Base-by-base conservation (phyloP, 2,113 vertebrate species). In the Meriones unguiculatus region DNA sequence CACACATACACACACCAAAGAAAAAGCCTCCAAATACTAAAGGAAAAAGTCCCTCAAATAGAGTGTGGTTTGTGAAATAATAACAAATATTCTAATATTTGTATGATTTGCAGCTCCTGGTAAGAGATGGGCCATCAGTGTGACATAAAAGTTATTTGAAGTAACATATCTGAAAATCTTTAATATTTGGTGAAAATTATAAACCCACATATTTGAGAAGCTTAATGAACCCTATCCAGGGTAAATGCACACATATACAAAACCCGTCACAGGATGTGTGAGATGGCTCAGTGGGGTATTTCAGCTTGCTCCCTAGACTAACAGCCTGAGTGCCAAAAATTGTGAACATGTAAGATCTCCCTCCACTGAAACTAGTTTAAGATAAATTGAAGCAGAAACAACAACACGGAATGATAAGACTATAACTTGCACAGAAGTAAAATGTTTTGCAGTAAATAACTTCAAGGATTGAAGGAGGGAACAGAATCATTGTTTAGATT, bases 311-410 rank as follows among this genome's bases (percentile, higher is more conserved):
- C 64, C 32, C 32, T n/a, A 69, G 41, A 11, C 41, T 70, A 20
- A 8, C 5, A 15, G 15, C 41, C 62, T 32, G 62, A 93, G 32
- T 88, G 46, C 38, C 35, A 84, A 38, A 92, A 96, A 92, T 81
- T 65, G 10, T 85, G 92, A 87, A 69, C 46, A 57, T 78, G n/a
- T 73, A 75, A 77, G 17, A 50, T 24, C 72, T 15, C 22, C 35
- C 50, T 35, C 50, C 38, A 32, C 64, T 69, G 82, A 57, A 78
- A 12, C 35, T 25, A 35, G 5, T 50, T 62, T 90, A n/a, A 90
- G 32, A 90, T 82, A 91, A 88, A 52, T 92, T 90, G 89, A 94
- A 80, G 76, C 28, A 84, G 96, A 97, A 91, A 73, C n/a, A 67
- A 57, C 77, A 93, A 59, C 24, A 46, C n/a, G 93, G 2, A 50